Evolutionary conservation across 2,888 invertebrate genomes (phyloP).

Genomic region (Pollenia angustigena): DNA sequence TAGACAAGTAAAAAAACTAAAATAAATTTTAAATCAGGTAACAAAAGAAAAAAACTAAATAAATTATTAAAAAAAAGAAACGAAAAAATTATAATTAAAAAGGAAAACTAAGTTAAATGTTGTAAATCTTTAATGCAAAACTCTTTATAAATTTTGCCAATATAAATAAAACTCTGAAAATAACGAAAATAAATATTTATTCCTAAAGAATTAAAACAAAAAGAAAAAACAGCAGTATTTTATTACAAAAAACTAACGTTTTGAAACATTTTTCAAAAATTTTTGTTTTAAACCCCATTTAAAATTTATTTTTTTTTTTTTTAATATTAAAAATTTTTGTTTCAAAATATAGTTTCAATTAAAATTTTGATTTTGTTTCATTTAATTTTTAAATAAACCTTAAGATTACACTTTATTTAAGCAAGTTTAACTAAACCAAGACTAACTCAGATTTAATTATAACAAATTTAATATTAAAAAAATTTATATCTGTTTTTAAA

Average conservation of each 20-base stretch:
- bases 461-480: too few species aligned
- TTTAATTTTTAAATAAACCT: too few species aligned
- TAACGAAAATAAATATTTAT: conserved; percentile 37
- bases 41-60: conserved; percentile 31
- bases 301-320: not conserved
- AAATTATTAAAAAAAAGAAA: conserved; percentile 48
- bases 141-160: conserved; percentile 25
- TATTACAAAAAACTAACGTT: not conserved
- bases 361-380: too few species aligned
- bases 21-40: conserved; percentile 27
- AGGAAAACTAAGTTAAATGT: conserved; percentile 60
- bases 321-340: not conserved
- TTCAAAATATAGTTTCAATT: too few species aligned
- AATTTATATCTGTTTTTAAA: too few species aligned
- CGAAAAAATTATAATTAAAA: conserved; percentile 22
- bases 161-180: not conserved
- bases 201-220: conserved; percentile 11
- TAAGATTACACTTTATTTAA: too few species aligned
- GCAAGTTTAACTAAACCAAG: too few species aligned
- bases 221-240: not conserved
- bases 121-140: conserved; percentile 55
- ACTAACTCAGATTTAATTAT: too few species aligned
- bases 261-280: not conserved
- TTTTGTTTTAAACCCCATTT: not conserved
- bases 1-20: conserved; percentile 65